Evolutionary conservation across 2,797 vertebrate species (phyloP).

Genomic region (Acipenser ruthenus): DNA sequence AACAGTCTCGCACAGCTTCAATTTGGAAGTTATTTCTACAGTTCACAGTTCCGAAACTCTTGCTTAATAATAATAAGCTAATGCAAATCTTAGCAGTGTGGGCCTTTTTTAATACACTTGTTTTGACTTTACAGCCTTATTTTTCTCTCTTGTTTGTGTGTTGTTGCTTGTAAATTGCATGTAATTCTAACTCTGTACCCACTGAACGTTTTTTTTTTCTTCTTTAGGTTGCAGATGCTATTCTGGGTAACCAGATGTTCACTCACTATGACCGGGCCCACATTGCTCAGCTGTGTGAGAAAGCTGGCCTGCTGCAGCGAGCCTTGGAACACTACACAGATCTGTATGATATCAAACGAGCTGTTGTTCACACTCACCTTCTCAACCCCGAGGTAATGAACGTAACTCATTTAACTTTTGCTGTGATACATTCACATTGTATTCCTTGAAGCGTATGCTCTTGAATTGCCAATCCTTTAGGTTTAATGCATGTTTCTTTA

Average conservation of each 20-base stretch:
- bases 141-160: not conserved
- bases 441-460: not conserved
- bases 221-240: constrained; percentile 89
- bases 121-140: not conserved
- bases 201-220: constrained; percentile 8
- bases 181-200: not conserved
- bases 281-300: constrained; percentile 96
- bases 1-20: not conserved
- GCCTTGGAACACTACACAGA: constrained; percentile 96
- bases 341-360: constrained; percentile 93
- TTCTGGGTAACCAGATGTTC: constrained; percentile 98
- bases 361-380: constrained; percentile 94
- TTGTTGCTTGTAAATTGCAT: not conserved
- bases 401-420: not conserved
- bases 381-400: constrained; percentile 88
- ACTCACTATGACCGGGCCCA: constrained; percentile 96
- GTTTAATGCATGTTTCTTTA: not conserved
- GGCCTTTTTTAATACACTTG: not conserved
- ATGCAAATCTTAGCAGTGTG: too few species aligned
- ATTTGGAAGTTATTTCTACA: too few species aligned
- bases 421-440: not conserved
- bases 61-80: too few species aligned
- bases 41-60: too few species aligned
- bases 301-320: constrained; percentile 92
- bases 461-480: not conserved